Evolutionary conservation across 2,113 vertebrate species (phyloP), one percentile per base, ranked within the genome.

Genomic region (Ramphastos sulfuratus): DNA sequence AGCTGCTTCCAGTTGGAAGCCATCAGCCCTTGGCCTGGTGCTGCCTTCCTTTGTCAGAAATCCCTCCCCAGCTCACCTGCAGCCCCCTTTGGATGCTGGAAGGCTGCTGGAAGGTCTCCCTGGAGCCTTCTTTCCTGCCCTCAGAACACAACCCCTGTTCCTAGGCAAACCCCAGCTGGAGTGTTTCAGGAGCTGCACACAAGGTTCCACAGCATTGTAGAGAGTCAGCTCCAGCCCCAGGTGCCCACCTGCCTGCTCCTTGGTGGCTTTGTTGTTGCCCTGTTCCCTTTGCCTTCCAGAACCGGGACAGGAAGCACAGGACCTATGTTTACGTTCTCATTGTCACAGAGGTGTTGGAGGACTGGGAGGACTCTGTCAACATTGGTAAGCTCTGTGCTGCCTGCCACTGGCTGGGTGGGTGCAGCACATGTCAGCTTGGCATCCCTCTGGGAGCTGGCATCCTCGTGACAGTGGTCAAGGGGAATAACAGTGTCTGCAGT

Each of bases 331-430:
- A 99, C 67, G 99, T 99, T 92, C 98, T 99, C 46, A 98, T 99
- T 14, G 99, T 99, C 96, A 99, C 98, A 4, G 99, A 99, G 95
- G 98, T 99, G 91, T 97, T 99, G 97, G 98, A 99, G 94, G 99
- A 99, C 96, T 99, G 99, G 99, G 99, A 99, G 97, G 99, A 99
- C 97, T 99, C 99, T 5, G 98, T 99, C 87, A 99, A 98, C 97
- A 99, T 99, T 82, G 99, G 99, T 99, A 96, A 98, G 98, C 82
- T 20, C 7, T 56, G 48, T 21, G 25, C 44, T 80, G 14, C 23
- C 20, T 74, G 7, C 19, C 28, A 0, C 28, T 54, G 17, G 33
- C 82, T 64, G 7, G 60, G 3, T 59, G 42, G 33, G 28, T 69
- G 6, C 21, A 46, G 56, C 84, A 2, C 55, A 4, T 0, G 2